Conservation (phyloP, 2,797 vertebrate species). For the Eutrigla gurnardus region DNA sequence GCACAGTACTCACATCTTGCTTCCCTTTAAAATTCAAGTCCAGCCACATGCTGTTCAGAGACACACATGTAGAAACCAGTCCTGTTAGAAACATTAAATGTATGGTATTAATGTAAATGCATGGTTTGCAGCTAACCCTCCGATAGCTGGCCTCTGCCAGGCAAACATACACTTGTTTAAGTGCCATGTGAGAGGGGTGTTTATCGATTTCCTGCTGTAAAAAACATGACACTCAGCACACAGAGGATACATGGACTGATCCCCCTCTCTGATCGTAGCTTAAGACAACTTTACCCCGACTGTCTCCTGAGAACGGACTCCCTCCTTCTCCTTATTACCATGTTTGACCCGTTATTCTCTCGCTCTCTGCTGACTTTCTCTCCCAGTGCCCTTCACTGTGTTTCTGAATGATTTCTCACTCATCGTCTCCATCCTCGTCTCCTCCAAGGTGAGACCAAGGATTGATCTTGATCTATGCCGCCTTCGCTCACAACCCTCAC, state of each 20-base stretch:
- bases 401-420: slow-evolving; percentile 45
- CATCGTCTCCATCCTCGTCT: slow-evolving; percentile 4
- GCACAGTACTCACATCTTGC: slow-evolving; percentile 3
- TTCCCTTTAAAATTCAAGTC: not conserved
- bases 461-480: slow-evolving; percentile 45
- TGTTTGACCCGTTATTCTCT: slow-evolving; percentile 23
- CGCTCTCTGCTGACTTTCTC: slow-evolving; percentile 18
- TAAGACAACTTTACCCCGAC: slow-evolving; percentile 62
- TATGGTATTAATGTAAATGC: not conserved
- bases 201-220: slow-evolving; percentile 59
- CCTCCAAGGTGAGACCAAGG: slow-evolving; percentile 49
- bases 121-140: not conserved
- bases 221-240: slow-evolving; percentile 55
- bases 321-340: slow-evolving; percentile 15
- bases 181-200: slow-evolving; percentile 14
- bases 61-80: not conserved
- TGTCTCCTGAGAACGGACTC: slow-evolving; percentile 52
- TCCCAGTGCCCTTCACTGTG: not conserved
- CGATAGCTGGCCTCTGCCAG: slow-evolving; percentile 2
- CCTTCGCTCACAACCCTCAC: slow-evolving; percentile 27
- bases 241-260: slow-evolving; percentile 63
- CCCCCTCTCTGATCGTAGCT: slow-evolving; percentile 68
- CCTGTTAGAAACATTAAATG: not conserved
- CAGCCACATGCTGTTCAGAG: slow-evolving; percentile 7
- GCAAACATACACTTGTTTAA: slow-evolving; percentile 18